Evolutionary conservation across 1,140 invertebrate genomes (phyloP).

Genomic region (Drosophila sucinea): DNA sequence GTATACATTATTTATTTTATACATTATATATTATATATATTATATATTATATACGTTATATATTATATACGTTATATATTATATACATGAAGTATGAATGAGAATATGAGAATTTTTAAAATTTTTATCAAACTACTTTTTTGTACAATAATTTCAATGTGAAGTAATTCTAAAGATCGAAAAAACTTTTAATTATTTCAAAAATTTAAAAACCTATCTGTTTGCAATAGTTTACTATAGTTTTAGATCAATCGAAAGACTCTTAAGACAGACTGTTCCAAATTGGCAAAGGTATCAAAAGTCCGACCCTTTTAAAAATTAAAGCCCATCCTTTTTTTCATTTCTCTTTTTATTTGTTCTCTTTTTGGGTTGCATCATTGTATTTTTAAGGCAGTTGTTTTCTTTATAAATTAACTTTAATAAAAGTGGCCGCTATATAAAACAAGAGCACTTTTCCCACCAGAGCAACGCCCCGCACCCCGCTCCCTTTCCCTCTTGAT

Average conservation of each 20-base stretch:
- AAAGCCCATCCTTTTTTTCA: not conserved
- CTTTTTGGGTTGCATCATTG: slow-evolving; percentile 28
- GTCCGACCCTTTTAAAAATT: not conserved
- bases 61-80: no score
- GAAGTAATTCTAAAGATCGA: no score
- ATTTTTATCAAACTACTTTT: no score
- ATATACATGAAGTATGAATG: no score
- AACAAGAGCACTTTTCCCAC: slow-evolving; percentile 24
- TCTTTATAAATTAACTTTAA: slow-evolving; percentile 79
- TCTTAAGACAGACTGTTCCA: no score
- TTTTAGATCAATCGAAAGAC: not conserved
- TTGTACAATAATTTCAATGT: no score
- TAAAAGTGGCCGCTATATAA: slow-evolving; percentile 55
- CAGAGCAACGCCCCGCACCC: not conserved
- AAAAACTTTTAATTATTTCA: no score
- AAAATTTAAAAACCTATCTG: no score
- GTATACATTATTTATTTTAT: no score
- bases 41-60: no score
- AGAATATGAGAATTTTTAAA: no score
- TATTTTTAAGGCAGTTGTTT: slow-evolving; percentile 75
- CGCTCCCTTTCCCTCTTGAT: slow-evolving; percentile 9
- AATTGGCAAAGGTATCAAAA: not conserved
- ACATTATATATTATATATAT: no score
- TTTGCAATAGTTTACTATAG: not conserved
- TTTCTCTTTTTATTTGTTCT: not conserved